These are phyloP conservation scores for Drosophila setosimentum DNA, from an alignment of 2,888 invertebrate genomes.

Conservation along the genomic window DNA sequence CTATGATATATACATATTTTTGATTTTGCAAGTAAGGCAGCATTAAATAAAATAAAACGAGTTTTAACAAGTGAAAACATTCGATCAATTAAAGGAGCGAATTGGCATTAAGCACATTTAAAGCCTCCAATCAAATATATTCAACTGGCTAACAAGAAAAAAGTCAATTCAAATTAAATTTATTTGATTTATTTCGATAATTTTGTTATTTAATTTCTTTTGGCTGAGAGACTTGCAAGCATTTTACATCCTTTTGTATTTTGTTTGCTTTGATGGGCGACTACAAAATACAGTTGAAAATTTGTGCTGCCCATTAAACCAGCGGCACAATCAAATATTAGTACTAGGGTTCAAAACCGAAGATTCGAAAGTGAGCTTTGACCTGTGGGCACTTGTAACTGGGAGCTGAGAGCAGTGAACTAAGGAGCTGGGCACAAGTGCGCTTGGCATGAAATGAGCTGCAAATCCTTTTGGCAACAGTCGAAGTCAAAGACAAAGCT, in stretches of 20 bases:
- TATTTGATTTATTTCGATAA: constrained; percentile 6
- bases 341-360: constrained; percentile 54
- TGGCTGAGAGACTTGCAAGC: constrained; percentile 1
- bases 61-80: not conserved
- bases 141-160: not conserved
- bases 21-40: not conserved
- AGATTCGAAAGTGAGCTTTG: constrained; percentile 10
- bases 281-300: constrained; percentile 39
- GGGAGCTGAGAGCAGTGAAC: not conserved
- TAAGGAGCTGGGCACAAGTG: constrained; percentile 45
- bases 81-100: not conserved
- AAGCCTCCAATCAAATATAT: not conserved
- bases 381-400: not conserved
- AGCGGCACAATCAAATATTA: constrained; percentile 75
- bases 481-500: constrained; percentile 22
- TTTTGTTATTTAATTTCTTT: not conserved
- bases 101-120: not conserved
- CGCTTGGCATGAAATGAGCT: constrained; percentile 76
- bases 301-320: constrained; percentile 54
- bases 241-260: not conserved
- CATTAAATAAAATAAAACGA: not conserved
- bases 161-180: constrained; percentile 13
- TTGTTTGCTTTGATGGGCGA: not conserved
- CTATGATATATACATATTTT: not conserved
- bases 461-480: constrained; percentile 76